phyloP scores from a whole-genome alignment of 2,888 invertebrate species.

The Mesorhabditis spiculigera region DNA sequence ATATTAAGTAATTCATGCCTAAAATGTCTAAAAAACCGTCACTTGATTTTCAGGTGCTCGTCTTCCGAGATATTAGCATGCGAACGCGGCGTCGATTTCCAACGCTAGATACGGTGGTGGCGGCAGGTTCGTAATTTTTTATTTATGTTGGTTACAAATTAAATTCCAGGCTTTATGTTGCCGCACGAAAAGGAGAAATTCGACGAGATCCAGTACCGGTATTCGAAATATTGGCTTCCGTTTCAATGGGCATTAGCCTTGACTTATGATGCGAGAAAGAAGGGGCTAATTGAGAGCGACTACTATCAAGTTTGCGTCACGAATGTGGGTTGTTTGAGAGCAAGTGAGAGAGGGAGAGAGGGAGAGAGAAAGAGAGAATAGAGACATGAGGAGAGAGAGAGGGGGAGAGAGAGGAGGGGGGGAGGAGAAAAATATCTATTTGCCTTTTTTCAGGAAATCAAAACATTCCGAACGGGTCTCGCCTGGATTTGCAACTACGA shows the following conservation, averaged over 20 bases:
- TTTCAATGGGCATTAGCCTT: constrained; percentile 44
- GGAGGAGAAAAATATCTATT: too few species aligned
- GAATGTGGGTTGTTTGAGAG: constrained; percentile 18
- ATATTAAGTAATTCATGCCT: too few species aligned
- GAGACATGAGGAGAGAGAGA: background rate
- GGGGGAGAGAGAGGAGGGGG: too few species aligned
- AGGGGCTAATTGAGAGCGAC: constrained; percentile 39
- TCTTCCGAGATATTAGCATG: constrained; percentile 44
- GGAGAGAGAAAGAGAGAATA: background rate
- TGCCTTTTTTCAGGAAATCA: constrained; percentile 34
- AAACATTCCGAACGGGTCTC: constrained; percentile 42
- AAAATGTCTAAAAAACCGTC: constrained; percentile 2
- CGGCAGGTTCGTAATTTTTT: background rate
- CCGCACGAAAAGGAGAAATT: constrained; percentile 40
- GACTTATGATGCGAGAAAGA: constrained; percentile 40
- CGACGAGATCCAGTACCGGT: constrained; percentile 43
- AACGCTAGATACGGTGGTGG: constrained; percentile 36
- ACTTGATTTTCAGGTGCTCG: constrained; percentile 29
- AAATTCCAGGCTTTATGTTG: constrained; percentile 40
- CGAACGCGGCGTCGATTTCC: constrained; percentile 39
- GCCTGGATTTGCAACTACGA: constrained; percentile 48
- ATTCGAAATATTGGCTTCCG: constrained; percentile 44
- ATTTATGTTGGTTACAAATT: background rate
- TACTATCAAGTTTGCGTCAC: constrained; percentile 41
- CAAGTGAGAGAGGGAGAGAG: too few species aligned